Base-by-base conservation (phyloP, 2,113 vertebrate genomes). In the Siniperca chuatsi region DNA sequence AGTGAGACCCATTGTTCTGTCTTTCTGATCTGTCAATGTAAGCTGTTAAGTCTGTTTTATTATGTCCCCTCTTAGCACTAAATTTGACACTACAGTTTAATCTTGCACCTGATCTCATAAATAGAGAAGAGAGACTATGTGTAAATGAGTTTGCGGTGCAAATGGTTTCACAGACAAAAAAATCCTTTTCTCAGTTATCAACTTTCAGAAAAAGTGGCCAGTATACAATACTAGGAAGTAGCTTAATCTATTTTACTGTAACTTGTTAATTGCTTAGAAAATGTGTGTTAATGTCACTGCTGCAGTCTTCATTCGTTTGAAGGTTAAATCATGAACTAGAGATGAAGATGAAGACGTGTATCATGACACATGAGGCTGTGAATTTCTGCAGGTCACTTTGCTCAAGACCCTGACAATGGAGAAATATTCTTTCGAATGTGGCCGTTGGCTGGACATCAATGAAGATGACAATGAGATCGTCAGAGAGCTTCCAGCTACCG, bases 381-480 rank as follows among this genome's bases (percentile, higher is more conserved):
- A 35, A 42, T 85, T 68, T 79, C 76, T 88, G 50, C 82, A 99
- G 98, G 95, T 97, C 78, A 98, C 97, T 50, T 78, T 99, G 89
- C 93, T 99, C 92, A 99, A 99, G 93, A 97, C 96, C 0, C 90
- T 99, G 89, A 98, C 97, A 12, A 97, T 96, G 92, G 97, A 99
- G 88, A 98, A 98, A 92, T 99, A 99, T 83, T 96, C 96, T 0
- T 99, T 99, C 90, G 94, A 90, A 62, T 99, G 98, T 2, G 97
- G 97, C 78, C 98, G 97, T 40, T 99, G 98, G 98, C 91, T 99
- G 86, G 98, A 99, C 91, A 95, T 97, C 91, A 99, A 98, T 1
- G 98, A 99, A 81, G 98, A 99, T 0, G 98, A 99, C 94, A 97
- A 97, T 13, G 98, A 99, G 92, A 99, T 98, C 0, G 93, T 97